These are phyloP conservation scores for Watsonalla cultraria DNA, from an alignment of 2,888 invertebrate species.

Conservation along the genomic window DNA sequence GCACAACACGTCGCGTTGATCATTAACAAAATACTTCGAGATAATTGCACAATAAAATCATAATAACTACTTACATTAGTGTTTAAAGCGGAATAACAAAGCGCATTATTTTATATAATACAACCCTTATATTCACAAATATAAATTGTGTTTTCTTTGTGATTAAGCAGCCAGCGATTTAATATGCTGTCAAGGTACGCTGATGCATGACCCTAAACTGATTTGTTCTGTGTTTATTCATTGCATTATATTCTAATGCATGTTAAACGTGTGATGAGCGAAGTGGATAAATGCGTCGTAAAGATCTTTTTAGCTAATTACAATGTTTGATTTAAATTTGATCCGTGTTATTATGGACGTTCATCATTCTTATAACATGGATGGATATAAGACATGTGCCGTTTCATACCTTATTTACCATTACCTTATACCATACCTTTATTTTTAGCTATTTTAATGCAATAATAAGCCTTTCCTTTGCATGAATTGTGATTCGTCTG, in stretches of 20 bases:
- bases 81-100: background rate
- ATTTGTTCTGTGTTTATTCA: background rate
- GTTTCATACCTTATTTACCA: too few relatives aligned
- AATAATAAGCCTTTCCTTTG: slow-evolving; percentile 18
- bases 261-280: background rate
- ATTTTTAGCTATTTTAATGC: background rate
- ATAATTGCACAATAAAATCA: background rate
- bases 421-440: too few relatives aligned
- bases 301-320: too few relatives aligned
- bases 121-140: slow-evolving; percentile 17
- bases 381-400: background rate
- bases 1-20: background rate
- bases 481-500: slow-evolving; percentile 18
- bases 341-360: background rate
- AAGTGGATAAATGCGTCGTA: too few relatives aligned
- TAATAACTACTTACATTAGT: too few relatives aligned
- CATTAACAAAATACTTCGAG: background rate
- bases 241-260: background rate
- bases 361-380: background rate
- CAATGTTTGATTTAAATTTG: background rate
- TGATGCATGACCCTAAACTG: slow-evolving; percentile 10
- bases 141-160: slow-evolving; percentile 63
- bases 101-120: background rate
- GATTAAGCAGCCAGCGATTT: slow-evolving; percentile 75
- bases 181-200: slow-evolving; percentile 79